Conservation (phyloP, 1,140 invertebrate genomes). For the Drosophila watanabei region DNA sequence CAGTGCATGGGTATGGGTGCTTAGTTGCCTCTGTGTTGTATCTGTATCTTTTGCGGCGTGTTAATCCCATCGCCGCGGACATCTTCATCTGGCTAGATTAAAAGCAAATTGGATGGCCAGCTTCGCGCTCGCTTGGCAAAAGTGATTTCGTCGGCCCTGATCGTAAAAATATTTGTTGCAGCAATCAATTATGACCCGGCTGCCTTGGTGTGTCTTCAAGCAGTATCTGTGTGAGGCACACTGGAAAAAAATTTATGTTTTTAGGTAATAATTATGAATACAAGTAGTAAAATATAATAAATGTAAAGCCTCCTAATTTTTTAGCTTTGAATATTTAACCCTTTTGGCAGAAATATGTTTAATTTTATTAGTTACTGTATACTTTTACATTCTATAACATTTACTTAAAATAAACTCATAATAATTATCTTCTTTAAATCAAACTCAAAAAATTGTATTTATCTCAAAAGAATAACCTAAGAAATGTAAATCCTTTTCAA, state of each 20-base stretch:
- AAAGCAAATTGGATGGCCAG: conserved; percentile 59
- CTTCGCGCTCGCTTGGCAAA: conserved; percentile 35
- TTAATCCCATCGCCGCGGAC: conserved; percentile 65
- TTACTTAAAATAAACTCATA: neutral
- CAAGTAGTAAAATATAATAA: too few species aligned
- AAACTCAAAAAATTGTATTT: neutral
- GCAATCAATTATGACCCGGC: conserved; percentile 48
- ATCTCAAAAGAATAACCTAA: neutral
- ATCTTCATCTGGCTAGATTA: conserved; percentile 75
- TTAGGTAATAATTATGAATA: too few species aligned
- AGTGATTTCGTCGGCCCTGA: conserved; percentile 47
- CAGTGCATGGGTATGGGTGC: conserved; percentile 8
- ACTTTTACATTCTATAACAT: neutral
- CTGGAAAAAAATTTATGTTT: neutral
- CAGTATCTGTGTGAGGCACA: conserved; percentile 15
- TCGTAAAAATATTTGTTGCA: conserved; percentile 51
- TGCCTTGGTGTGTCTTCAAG: neutral
- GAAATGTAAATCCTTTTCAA: conserved; percentile 1
- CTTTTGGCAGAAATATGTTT: too few species aligned
- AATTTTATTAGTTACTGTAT: too few species aligned
- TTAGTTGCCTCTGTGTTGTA: conserved; percentile 4
- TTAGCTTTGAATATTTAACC: neutral
- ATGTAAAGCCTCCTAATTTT: too few species aligned
- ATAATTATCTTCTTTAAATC: neutral
- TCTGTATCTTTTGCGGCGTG: conserved; percentile 37